These are phyloP conservation scores for Drosophila atroscutellata DNA, from an alignment of 2,888 invertebrate genomes.

Conservation along the genomic window DNA sequence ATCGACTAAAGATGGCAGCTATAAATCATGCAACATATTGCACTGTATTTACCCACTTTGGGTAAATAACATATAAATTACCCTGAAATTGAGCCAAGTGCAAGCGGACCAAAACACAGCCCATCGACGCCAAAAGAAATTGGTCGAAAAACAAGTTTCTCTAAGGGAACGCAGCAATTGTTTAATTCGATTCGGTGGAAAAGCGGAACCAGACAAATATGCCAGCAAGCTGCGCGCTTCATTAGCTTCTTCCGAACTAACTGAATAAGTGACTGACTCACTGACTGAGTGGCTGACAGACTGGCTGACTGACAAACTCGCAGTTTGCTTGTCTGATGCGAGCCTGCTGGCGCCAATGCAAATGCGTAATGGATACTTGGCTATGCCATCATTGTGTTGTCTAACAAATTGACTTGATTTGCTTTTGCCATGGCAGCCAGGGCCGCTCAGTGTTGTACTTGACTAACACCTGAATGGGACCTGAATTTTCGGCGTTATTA, in stretches of 20 bases:
- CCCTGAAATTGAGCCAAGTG: slow-evolving; percentile 71
- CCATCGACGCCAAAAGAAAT: slow-evolving; percentile 27
- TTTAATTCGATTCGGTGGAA: slow-evolving; percentile 47
- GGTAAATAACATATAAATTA: slow-evolving; percentile 77
- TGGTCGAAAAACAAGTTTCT: slow-evolving; percentile 33
- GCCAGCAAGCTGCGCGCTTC: slow-evolving; percentile 47
- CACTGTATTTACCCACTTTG: slow-evolving; percentile 45
- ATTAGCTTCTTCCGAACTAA: slow-evolving; percentile 51
- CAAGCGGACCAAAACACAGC: slow-evolving; percentile 21
- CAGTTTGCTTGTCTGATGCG: slow-evolving; percentile 9
- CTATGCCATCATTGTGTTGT: slow-evolving; percentile 42
- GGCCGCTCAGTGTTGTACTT: slow-evolving; percentile 1
- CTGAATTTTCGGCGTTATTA: slow-evolving; percentile 58
- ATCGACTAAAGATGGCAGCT: slow-evolving; percentile 59
- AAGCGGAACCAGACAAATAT: slow-evolving; percentile 26
- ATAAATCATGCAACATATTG: slow-evolving; percentile 80
- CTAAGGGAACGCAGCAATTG: slow-evolving; percentile 36
- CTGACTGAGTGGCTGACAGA: slow-evolving; percentile 8
- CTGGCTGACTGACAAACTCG: slow-evolving; percentile 9
- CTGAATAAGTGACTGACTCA: slow-evolving; percentile 8
- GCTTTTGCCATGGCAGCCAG: slow-evolving; percentile 28
- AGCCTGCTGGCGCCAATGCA: slow-evolving; percentile 58
- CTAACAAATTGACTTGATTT: slow-evolving; percentile 74
- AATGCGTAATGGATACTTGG: slow-evolving; percentile 74
- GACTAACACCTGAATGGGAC: slow-evolving; percentile 49